Evolutionary conservation across 1,140 invertebrate genomes (phyloP).

Genomic region (Zophobas atratus): DNA sequence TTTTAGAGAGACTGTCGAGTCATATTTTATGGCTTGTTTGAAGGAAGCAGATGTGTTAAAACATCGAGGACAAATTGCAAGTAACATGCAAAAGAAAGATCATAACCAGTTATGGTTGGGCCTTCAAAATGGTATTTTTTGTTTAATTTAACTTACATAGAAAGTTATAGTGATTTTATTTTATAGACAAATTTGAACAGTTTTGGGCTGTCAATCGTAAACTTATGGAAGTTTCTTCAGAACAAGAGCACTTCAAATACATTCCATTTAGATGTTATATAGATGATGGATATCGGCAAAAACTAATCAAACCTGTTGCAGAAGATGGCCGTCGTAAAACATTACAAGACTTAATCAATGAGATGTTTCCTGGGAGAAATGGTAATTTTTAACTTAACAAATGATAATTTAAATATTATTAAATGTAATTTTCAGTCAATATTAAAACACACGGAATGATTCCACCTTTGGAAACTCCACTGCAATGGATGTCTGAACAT

Average conservation of each 20-base stretch:
- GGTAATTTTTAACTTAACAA: constrained; percentile 63
- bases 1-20: constrained; percentile 89
- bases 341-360: constrained; percentile 79
- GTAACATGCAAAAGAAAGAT: constrained; percentile 97
- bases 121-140: constrained; percentile 86
- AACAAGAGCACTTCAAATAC: constrained; percentile 89
- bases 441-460: constrained; percentile 92
- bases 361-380: constrained; percentile 78
- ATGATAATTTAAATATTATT: not conserved
- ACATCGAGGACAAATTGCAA: constrained; percentile 92
- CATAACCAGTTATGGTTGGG: constrained; percentile 97
- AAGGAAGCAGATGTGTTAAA: constrained; percentile 99
- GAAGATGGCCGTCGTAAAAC: constrained; percentile 83
- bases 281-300: constrained; percentile 84
- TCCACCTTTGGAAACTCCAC: constrained; percentile 89
- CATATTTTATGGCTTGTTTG: constrained; percentile 94
- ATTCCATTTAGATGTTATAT: constrained; percentile 94
- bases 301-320: constrained; percentile 82
- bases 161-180: constrained; percentile 4
- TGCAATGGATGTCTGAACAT: constrained; percentile 98
- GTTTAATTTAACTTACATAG: not conserved
- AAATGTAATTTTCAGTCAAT: constrained; percentile 74
- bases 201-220: constrained; percentile 98
- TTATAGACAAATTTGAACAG: constrained; percentile 96
- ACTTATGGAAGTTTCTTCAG: constrained; percentile 88